Percentiles rank a stretch among this genome's conserved stretches.
Evolutionary conservation across 2,797 vertebrate species (phyloP).

Genomic region (Peromyscus eremicus): DNA sequence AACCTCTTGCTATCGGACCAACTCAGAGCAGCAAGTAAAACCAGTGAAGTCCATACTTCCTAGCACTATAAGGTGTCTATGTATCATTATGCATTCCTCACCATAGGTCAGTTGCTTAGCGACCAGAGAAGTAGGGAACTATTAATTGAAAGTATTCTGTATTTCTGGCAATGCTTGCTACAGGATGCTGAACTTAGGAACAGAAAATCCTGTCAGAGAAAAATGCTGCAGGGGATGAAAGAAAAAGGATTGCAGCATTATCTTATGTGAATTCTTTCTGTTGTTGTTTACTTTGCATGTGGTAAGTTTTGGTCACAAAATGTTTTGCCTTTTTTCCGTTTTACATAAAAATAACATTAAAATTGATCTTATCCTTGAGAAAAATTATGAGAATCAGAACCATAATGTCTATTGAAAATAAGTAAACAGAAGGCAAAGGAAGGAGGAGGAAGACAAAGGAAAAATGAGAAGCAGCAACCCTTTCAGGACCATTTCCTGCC

Average conservation of each 20-base stretch:
- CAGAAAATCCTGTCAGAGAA: constrained; percentile 82
- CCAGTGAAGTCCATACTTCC: constrained; percentile 75
- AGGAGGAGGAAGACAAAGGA: not conserved
- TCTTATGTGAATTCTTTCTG: constrained; percentile 60
- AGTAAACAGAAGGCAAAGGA: not conserved
- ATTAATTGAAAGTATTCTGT: constrained; percentile 90
- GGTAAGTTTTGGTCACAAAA: constrained; percentile 3
- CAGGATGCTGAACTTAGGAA: constrained; percentile 87
- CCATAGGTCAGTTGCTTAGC: constrained; percentile 91
- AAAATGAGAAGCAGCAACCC: not conserved
- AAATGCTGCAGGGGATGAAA: constrained; percentile 84
- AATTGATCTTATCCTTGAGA: constrained; percentile 27
- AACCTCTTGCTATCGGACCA: constrained; percentile 61
- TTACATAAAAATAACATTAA: constrained; percentile 7
- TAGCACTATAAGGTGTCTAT: constrained; percentile 79
- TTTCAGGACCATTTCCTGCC: not conserved
- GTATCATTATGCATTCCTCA: constrained; percentile 90
- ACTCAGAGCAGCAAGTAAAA: constrained; percentile 53
- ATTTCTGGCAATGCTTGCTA: constrained; percentile 88
- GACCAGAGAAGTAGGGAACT: constrained; percentile 89
- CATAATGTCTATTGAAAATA: not conserved
- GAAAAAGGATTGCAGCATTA: constrained; percentile 60
- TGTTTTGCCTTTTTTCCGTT: not conserved
- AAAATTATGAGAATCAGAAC: not conserved
- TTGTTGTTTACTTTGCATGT: not conserved